Evolutionary conservation across 2,113 vertebrate genomes (phyloP), one percentile per base, ranked within the genome.

Genomic region (Gorilla gorilla): DNA sequence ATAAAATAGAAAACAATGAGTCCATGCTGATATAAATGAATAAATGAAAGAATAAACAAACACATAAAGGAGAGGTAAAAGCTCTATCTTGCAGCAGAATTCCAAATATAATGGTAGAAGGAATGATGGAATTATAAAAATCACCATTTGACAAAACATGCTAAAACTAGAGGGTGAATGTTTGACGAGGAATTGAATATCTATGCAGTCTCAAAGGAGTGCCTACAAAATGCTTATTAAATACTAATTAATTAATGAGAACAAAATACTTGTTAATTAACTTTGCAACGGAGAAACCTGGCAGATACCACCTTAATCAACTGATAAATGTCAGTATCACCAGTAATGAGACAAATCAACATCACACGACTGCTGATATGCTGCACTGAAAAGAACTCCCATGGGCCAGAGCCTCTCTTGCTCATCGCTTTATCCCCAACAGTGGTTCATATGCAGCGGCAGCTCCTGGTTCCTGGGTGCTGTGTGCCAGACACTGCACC

Each of bases 211-310:
- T 92, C 55, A 92, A 66, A 95, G 55, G 22, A 89, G 32, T 52
- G 90, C 59, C 80, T 22, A 83, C 27, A 83, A 96, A 96, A 64
- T 50, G 45, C 61, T 25, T 59, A 93, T 83, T 93, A 93, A 75
- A 95, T 79, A 45, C 32, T 61, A 95, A 78, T 94, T 94, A 90
- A 90, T 90, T 96, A 75, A 92, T 83, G n/a, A 73, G 40, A 23
- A 94, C 9, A 94, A 93, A 96, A 84, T 75, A 83, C 79, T 88
- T 78, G 92, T 38, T 96, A 91, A 95, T 89, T 83, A 93, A 70
- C 90, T 90, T 75, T 89, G 64, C 87, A 92, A 61, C 45, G 27
- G 32, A 89, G 79, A 94, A 93, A 85, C 8, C 86, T 79, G 48
- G 73, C 76, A 94, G 25, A 66, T 40, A 43, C 30, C 68, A 84